Evolutionary conservation across 1,140 invertebrate genomes (phyloP).

Genomic region (Steinernema khuongi): DNA sequence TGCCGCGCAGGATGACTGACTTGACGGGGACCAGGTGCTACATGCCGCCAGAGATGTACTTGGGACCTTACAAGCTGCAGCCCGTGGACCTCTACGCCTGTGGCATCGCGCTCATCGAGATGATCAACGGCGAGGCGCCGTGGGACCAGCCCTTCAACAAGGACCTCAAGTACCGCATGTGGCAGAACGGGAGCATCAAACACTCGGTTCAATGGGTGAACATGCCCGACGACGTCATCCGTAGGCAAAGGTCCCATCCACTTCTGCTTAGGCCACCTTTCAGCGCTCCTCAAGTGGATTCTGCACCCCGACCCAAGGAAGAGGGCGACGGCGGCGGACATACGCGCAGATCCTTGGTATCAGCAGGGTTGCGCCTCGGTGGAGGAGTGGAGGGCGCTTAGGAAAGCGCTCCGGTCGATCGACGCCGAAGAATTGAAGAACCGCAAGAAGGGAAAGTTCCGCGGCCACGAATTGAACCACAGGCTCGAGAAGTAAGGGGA

Average conservation of each 20-base stretch:
- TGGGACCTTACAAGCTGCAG: not conserved
- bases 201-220: not conserved
- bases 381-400: not conserved
- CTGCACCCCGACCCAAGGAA: not conserved
- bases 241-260: not conserved
- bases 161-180: conserved; percentile 5
- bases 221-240: not conserved
- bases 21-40: not conserved
- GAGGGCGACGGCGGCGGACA: not conserved
- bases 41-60: not conserved
- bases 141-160: not conserved
- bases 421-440: not conserved
- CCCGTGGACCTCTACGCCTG: not conserved
- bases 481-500: not conserved
- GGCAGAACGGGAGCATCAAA: not conserved
- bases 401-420: not conserved
- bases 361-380: not conserved
- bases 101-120: conserved; percentile 1
- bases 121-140: not conserved
- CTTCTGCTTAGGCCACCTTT: not conserved
- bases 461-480: not conserved
- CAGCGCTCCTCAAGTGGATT: not conserved
- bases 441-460: not conserved
- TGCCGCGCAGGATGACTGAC: not conserved
- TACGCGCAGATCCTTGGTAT: not conserved